Evolutionary conservation across 1,140 invertebrate genomes (phyloP).

Genomic region (Aphelenchoides fujianensis): DNA sequence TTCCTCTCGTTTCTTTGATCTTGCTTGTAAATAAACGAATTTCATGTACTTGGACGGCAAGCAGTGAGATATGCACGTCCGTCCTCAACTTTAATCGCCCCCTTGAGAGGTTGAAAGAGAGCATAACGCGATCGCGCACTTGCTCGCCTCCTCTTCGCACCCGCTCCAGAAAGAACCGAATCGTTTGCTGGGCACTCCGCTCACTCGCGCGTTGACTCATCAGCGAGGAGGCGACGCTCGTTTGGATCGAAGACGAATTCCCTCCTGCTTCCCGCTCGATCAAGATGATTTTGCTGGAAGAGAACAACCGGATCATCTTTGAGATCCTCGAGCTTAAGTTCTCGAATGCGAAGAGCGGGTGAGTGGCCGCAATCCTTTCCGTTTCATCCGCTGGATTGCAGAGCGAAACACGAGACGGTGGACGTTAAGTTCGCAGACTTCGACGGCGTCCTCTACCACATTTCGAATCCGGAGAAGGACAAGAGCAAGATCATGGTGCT

Average conservation of each 20-base stretch:
- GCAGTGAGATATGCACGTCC: too few relatives aligned
- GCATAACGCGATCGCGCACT: too few relatives aligned
- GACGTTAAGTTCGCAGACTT: conserved; percentile 89
- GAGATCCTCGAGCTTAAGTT: conserved; percentile 90
- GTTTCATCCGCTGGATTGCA: conserved; percentile 66
- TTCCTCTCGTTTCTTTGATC: too few relatives aligned
- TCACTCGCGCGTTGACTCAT: background rate
- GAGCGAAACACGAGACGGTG: conserved; percentile 87
- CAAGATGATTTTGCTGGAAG: conserved; percentile 95
- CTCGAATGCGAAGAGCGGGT: conserved; percentile 88
- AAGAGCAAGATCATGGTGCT: conserved; percentile 92
- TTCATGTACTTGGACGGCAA: too few relatives aligned
- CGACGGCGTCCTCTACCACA: conserved; percentile 95
- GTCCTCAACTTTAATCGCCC: too few relatives aligned
- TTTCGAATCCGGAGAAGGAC: conserved; percentile 91
- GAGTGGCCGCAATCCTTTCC: conserved; percentile 66
- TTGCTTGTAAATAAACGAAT: too few relatives aligned
- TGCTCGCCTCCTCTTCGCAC: too few relatives aligned
- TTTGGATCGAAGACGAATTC: too few relatives aligned
- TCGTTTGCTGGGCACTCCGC: background rate
- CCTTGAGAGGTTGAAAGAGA: too few relatives aligned
- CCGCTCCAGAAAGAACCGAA: too few relatives aligned
- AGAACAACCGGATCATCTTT: conserved; percentile 95
- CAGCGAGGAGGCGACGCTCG: too few relatives aligned
- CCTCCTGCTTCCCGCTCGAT: too few relatives aligned